Evolutionary conservation across 2,797 vertebrate species (phyloP).

Genomic region (Cossypha dichroa): DNA sequence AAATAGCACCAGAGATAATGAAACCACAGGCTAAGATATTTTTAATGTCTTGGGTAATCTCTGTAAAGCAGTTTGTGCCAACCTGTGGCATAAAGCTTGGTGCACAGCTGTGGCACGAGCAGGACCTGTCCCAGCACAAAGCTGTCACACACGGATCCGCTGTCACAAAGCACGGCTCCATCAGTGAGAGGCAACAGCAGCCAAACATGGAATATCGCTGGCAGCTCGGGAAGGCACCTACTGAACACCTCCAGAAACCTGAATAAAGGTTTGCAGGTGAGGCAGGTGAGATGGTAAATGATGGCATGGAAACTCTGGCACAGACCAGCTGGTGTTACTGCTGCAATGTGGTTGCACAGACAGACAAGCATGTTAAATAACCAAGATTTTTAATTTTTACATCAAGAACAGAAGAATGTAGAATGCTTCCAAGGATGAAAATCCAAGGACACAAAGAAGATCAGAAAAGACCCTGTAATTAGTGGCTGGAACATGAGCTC

Average conservation of each 20-base stretch:
- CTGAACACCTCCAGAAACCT: not conserved
- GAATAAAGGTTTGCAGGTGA: not conserved
- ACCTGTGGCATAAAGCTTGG: not conserved
- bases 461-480: not conserved
- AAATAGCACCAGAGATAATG: not conserved
- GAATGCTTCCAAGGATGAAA: not conserved
- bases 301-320: not conserved
- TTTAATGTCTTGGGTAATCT: not conserved
- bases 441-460: not conserved
- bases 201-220: fast-evolving
- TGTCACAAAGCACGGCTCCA: not conserved
- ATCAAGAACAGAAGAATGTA: not conserved
- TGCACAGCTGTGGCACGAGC: not conserved
- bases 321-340: not conserved
- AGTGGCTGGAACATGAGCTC: not conserved
- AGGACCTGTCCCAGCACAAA: not conserved
- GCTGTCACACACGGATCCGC: fast-evolving
- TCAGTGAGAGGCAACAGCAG: fast-evolving
- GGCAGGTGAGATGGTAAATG: not conserved
- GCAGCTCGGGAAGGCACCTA: not conserved
- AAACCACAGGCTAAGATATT: not conserved
- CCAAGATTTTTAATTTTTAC: not conserved
- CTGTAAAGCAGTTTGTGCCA: not conserved
- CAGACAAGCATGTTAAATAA: fast-evolving
- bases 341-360: fast-evolving